Conservation (phyloP, 1,140 invertebrate species). For the Sycophaga agraensis region DNA sequence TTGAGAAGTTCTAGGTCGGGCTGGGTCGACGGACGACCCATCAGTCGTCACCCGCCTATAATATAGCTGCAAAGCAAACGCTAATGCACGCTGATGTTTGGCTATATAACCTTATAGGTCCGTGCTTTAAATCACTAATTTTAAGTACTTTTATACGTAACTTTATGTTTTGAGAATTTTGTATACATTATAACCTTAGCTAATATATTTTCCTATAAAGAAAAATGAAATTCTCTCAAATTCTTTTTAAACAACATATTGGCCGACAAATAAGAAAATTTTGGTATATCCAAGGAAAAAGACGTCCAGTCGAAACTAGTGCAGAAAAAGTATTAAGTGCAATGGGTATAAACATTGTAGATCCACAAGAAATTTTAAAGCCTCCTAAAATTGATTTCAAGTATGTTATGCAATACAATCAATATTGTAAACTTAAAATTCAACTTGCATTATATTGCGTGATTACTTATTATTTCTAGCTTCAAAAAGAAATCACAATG, state of each 20-base stretch:
- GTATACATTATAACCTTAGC: background rate
- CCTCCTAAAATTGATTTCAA: constrained; percentile 33
- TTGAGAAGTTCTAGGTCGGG: no score
- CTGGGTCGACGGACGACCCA: no score
- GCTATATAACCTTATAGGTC: no score
- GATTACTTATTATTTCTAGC: constrained; percentile 8
- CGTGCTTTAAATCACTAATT: no score
- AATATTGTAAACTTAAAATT: background rate
- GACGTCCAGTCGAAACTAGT: constrained; percentile 56
- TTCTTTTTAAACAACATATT: constrained; percentile 67
- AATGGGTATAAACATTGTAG: constrained; percentile 58
- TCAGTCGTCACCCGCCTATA: no score
- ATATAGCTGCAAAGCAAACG: no score
- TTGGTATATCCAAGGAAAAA: constrained; percentile 67
- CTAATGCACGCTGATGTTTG: no score
- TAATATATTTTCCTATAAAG: background rate
- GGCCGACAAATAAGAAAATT: constrained; percentile 67
- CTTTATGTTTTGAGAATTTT: no score
- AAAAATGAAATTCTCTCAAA: constrained; percentile 66
- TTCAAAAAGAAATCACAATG: constrained; percentile 34
- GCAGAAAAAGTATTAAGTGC: constrained; percentile 56
- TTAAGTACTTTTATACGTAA: no score
- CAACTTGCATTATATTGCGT: background rate
- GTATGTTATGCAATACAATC: constrained; percentile 1
- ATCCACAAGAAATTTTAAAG: constrained; percentile 59